These are phyloP conservation scores for Staurois parvus DNA, from an alignment of 2,797 vertebrate species.

Conservation along the genomic window DNA sequence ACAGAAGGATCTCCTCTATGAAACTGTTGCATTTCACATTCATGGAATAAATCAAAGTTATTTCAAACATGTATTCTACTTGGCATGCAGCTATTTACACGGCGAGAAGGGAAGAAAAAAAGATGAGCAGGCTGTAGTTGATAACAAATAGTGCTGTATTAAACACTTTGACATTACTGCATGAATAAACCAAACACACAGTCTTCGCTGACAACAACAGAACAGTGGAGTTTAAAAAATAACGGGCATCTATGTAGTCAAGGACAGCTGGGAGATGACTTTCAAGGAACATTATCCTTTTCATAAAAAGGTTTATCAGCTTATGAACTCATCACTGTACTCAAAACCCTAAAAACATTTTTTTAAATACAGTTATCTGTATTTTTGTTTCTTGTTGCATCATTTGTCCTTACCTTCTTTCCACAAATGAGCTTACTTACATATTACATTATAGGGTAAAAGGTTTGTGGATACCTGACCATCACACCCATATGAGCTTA, in stretches of 20 bases:
- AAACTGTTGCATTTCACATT: neutral
- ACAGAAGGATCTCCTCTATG: no score
- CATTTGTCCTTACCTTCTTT: no score
- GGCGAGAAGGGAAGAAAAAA: neutral
- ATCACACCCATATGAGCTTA: no score
- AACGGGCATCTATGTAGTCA: neutral
- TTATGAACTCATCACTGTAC: no score
- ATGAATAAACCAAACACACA: neutral
- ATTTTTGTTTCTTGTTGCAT: no score
- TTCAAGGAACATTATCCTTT: neutral
- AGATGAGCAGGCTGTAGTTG: neutral
- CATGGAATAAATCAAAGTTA: slow-evolving; percentile 17
- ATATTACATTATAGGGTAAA: no score
- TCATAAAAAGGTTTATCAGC: no score
- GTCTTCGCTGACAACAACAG: neutral
- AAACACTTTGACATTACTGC: neutral
- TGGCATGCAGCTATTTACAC: neutral
- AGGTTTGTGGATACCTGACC: no score
- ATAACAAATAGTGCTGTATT: neutral
- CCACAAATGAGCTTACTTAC: no score
- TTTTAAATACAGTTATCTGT: no score
- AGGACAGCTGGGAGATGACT: neutral
- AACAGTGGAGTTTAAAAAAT: neutral
- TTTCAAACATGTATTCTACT: slow-evolving; percentile 6
- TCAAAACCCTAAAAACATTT: no score